Conservation (phyloP, 2,888 invertebrate species). For the Sthenelais limicola region DNA sequence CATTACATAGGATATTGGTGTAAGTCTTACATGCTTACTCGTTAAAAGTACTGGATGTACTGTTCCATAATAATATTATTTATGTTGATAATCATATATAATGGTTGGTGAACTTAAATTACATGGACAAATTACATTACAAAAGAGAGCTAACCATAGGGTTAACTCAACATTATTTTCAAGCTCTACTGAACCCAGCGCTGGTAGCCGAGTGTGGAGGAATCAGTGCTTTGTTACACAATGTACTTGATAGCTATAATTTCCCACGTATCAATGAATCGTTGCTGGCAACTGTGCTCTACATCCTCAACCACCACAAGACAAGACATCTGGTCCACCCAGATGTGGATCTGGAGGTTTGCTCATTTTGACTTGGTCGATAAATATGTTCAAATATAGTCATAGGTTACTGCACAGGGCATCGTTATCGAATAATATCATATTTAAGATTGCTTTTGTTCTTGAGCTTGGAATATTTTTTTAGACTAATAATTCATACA, state of each 20-base stretch:
- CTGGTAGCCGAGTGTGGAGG: conserved; percentile 73
- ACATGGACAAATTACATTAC: too few species aligned
- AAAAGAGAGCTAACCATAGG: too few species aligned
- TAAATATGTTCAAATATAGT: neutral
- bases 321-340: conserved; percentile 84
- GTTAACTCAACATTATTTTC: too few species aligned
- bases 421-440: neutral
- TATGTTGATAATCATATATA: too few species aligned
- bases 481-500: too few species aligned
- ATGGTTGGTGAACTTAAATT: too few species aligned
- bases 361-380: neutral
- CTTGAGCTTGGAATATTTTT: too few species aligned
- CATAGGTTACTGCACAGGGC: neutral
- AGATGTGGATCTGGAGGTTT: conserved; percentile 76
- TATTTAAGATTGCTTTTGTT: neutral
- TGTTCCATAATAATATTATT: too few species aligned
- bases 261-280: conserved; percentile 93
- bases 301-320: conserved; percentile 87
- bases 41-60: too few species aligned
- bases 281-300: conserved; percentile 87
- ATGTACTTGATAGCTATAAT: conserved; percentile 87
- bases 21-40: too few species aligned
- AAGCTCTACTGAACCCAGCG: conserved; percentile 85
- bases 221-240: conserved; percentile 84
- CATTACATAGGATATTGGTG: too few species aligned